These are phyloP conservation scores for Coremacera marginata DNA, from an alignment of 2,888 invertebrate species.

Conservation along the genomic window DNA sequence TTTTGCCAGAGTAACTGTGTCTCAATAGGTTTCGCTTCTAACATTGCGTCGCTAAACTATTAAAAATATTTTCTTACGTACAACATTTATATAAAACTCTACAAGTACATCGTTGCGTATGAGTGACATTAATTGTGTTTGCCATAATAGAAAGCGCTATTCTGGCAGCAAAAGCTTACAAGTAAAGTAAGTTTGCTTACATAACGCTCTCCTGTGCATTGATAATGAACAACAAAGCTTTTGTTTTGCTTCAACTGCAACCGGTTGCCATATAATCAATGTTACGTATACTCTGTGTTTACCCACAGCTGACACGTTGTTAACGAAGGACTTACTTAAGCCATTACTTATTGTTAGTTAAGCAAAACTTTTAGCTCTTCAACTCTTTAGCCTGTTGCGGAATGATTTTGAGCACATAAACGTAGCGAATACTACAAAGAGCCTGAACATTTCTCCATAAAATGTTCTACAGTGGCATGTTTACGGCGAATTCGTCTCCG, in stretches of 20 bases:
- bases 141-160: too few relatives aligned
- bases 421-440: not conserved
- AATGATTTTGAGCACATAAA: not conserved
- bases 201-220: too few relatives aligned
- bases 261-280: not conserved
- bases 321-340: not conserved
- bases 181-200: too few relatives aligned
- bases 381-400: not conserved
- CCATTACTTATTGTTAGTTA: not conserved
- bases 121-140: slow-evolving; percentile 1
- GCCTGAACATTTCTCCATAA: slow-evolving; percentile 14
- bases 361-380: not conserved
- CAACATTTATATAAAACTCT: too few relatives aligned
- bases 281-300: too few relatives aligned
- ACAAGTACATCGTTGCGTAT: slow-evolving; percentile 11
- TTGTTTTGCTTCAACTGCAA: not conserved
- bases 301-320: too few relatives aligned
- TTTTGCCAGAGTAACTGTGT: too few relatives aligned
- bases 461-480: not conserved
- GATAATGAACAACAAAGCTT: not conserved
- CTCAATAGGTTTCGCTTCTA: too few relatives aligned
- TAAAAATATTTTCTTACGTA: too few relatives aligned
- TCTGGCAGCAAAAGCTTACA: too few relatives aligned
- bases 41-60: too few relatives aligned
- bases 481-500: slow-evolving; percentile 20